Evolutionary conservation across 2,888 invertebrate genomes (phyloP), one percentile per base, ranked within the genome.

Genomic region (Sycophila texana): DNA sequence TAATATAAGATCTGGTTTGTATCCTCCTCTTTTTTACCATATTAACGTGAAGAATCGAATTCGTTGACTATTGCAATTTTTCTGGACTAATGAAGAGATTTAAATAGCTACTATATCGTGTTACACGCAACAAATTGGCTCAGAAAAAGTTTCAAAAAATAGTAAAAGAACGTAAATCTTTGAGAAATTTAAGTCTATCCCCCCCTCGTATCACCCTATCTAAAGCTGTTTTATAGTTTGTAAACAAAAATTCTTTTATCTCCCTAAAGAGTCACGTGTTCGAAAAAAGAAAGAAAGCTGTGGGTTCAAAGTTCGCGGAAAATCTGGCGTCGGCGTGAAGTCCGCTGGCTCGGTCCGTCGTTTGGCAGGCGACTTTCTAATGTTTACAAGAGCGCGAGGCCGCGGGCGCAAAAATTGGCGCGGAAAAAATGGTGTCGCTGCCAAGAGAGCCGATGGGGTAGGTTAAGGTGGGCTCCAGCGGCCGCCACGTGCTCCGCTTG

Each of bases 381-480:
- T 89, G 89, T 89, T 89, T 89, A 89, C 88, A 85, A 83, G 83
- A 83, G 2, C 13, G 61, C 84, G 53, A 13, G 3, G 22, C 39
- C 63, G 87, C 87, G 85, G 86, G 86, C 86, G 87, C 86, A 88
- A 89, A 89, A 89, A 88, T 89, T 89, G 89, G 88, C 88, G 73
- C 82, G 82, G 79, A 74, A 83, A 85, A 83, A 84, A 85, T 87
- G 85, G 81, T 84, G 82, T 82, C 74, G 68, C 82, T 89, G 88
- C 89, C 89, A 89, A 88, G 86, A 87, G 39, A 39, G 39, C 10
- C 85, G 83, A 87, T 87, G 87, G 87, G 87, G 88, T 87, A 88
- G 88, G 88, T 88, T 88, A 88, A 88, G 88, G 68, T 66, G 57
- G 14, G 55, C 51, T 79, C 68, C 68, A 79, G 78, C 73, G 75